Percentiles rank a stretch among this genome's conserved stretches.
phyloP scores from a whole-genome alignment of 2,797 vertebrate species.

The Micromesistius poutassou region DNA sequence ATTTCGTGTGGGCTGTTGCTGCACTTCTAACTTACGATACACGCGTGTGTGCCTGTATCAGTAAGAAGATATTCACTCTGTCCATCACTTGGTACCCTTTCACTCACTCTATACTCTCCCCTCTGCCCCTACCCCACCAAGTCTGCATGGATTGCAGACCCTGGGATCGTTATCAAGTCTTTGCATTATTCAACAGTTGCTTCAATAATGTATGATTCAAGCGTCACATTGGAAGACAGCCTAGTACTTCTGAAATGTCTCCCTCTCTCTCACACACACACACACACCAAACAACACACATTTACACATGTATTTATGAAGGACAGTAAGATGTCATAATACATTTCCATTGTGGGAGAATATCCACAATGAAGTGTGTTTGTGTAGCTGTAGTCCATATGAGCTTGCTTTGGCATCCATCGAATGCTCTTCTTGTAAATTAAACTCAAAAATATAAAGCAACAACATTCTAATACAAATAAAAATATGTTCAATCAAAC shows the following conservation, averaged over 20 bases:
- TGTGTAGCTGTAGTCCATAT: neutral
- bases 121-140: constrained; percentile 8
- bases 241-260: constrained; percentile 12
- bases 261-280: neutral
- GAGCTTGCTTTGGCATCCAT: neutral
- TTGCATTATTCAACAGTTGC: constrained; percentile 69
- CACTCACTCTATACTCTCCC: neutral
- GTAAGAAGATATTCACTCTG: neutral
- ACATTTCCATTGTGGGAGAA: neutral
- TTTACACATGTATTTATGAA: neutral
- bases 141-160: constrained; percentile 58
- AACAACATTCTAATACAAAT: neutral
- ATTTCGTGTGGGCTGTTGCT: neutral
- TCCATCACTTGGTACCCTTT: constrained; percentile 3
- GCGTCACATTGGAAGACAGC: constrained; percentile 38
- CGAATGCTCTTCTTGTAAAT: neutral
- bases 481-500: constrained; percentile 6
- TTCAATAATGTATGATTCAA: constrained; percentile 68
- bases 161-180: constrained; percentile 65
- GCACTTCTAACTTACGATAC: neutral
- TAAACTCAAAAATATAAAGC: neutral
- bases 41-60: neutral
- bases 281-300: neutral
- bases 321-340: neutral
- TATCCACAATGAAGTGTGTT: neutral